Percentiles rank a stretch among this genome's conserved stretches.
Evolutionary conservation across 2,888 invertebrate species (phyloP).

Genomic region (Pterobdella sp.): DNA sequence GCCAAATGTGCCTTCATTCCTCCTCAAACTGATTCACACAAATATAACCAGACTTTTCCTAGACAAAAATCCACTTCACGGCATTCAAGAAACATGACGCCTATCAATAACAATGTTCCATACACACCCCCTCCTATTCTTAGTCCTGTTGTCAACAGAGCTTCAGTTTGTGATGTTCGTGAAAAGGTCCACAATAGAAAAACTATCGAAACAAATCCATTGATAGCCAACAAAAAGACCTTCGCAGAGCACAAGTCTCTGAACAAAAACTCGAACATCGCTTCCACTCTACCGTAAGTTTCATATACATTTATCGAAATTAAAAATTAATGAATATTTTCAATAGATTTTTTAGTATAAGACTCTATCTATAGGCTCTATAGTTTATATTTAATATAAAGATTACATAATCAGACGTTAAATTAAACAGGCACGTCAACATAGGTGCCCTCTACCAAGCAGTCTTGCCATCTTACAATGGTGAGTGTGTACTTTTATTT

Average conservation of each 20-base stretch:
- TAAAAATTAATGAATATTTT: too few relatives aligned
- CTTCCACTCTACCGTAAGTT: too few relatives aligned
- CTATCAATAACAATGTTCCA: too few relatives aligned
- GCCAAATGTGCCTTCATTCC: not conserved
- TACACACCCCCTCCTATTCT: not conserved
- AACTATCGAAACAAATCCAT: too few relatives aligned
- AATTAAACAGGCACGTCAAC: conserved; percentile 23
- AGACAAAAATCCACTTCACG: not conserved
- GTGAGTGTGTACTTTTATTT: too few relatives aligned
- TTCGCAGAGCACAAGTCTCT: too few relatives aligned
- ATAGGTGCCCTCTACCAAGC: conserved; percentile 21
- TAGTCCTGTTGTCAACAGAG: not conserved
- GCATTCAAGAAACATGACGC: not conserved
- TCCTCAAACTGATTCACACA: not conserved
- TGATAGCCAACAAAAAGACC: not conserved
- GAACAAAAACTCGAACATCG: too few relatives aligned
- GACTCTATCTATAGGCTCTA: too few relatives aligned
- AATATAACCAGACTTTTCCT: not conserved
- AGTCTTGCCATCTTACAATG: too few relatives aligned
- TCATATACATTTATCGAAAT: too few relatives aligned
- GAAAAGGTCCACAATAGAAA: not conserved
- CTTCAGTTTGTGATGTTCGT: not conserved
- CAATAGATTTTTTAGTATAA: too few relatives aligned
- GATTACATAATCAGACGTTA: not conserved
- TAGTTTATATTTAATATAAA: too few relatives aligned